Base-by-base conservation (phyloP, 1,140 invertebrate species). In the Cotesia vestalis region DNA sequence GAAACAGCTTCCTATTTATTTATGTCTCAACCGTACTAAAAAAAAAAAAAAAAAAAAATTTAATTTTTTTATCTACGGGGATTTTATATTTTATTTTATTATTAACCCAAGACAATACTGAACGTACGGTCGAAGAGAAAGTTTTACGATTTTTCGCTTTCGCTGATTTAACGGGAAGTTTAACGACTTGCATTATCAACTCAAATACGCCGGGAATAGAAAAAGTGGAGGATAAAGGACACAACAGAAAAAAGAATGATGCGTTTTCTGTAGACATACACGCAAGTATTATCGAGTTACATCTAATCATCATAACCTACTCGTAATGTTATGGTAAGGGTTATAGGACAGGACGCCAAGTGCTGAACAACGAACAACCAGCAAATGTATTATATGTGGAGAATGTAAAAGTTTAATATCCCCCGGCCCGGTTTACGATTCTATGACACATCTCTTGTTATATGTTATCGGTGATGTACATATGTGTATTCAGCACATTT, bases 251-350 rank as follows among this genome's bases (percentile, higher is more conserved):
- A 8, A 46, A 46, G 40, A 46, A 5, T 8, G 40, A 46, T 9
- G 11, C 6, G 1, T 46, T 46, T 46, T 46, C 6, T 46, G 40
- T 46, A 76, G 76, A 73, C 57, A 55, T 70, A 76, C 61, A 75
- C 75, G 69, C 71, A 75, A 77, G 80, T 83, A 85, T 85, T 84
- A 86, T 84, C 83, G 77, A 83, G 84, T 85, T 86, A 86, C 84
- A 86, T 86, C 84, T 86, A 86, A 86, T 86, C 85, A 86, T 86
- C 84, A 78, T 86, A 85, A 85, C 81, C 81, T 84, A 80, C 81
- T 78, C 80, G 40, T 46, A 46, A 46, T 46, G 11, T 46, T 46
- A 46, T 46, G 27, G 27, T 27, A 27, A 27, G 27, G 27, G 27
- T 27, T 27, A 27, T 27, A 27, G 27, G 27, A 27, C 27, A 27